phyloP scores from a whole-genome alignment of 2,888 invertebrate species.

The Netelia melanura region DNA sequence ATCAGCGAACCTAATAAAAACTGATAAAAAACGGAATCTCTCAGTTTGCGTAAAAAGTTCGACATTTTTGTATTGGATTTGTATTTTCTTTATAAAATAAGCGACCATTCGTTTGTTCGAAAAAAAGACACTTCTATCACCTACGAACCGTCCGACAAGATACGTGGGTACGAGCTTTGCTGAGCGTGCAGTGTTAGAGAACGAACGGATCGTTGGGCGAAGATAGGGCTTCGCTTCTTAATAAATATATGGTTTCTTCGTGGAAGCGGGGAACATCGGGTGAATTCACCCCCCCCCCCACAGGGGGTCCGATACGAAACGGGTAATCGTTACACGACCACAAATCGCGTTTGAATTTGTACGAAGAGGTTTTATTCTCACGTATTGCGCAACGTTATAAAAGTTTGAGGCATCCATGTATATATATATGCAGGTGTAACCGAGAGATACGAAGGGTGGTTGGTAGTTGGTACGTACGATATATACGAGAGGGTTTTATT shows the following conservation, averaged over 20 bases:
- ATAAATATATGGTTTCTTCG: conserved; percentile 81
- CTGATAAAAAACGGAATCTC: conserved; percentile 47
- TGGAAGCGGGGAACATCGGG: conserved; percentile 50
- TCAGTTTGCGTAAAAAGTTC: conserved; percentile 22
- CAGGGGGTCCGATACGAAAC: conserved; percentile 5
- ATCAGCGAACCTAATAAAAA: conserved; percentile 34
- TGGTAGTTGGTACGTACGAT: neutral
- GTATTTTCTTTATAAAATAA: conserved; percentile 44
- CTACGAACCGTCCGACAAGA: neutral
- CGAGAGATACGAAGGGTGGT: neutral
- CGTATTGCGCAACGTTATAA: conserved; percentile 24
- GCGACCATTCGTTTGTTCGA: neutral
- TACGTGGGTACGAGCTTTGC: neutral
- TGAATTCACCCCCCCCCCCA: conserved; percentile 11
- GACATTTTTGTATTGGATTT: conserved; percentile 40
- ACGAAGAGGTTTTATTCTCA: neutral
- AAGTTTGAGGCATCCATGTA: neutral
- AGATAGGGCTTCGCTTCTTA: conserved; percentile 78
- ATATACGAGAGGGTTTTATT: conserved; percentile 12
- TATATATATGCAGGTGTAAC: no score
- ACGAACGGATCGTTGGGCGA: conserved; percentile 39
- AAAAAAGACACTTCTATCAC: neutral
- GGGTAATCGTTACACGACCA: conserved; percentile 44
- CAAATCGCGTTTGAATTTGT: conserved; percentile 6
- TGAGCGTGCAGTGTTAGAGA: conserved; percentile 33